Conservation (phyloP, 2,797 vertebrate species). For the Onychomys leucogaster region DNA sequence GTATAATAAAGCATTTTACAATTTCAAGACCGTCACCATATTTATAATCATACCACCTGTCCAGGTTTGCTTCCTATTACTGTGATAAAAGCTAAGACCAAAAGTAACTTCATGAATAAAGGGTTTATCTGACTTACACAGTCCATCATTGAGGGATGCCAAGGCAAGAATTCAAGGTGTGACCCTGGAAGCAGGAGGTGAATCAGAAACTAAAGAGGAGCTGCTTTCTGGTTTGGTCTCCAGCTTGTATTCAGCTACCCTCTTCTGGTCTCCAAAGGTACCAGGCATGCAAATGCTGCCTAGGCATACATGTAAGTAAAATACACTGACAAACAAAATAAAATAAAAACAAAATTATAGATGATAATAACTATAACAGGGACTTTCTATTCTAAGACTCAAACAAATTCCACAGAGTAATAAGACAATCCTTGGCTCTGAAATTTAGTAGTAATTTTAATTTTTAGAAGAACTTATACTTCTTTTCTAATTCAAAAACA, state of each 20-base stretch:
- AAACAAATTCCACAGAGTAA: background rate
- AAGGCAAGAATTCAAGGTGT: background rate
- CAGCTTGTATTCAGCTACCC: background rate
- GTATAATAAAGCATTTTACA: background rate
- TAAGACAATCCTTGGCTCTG: background rate
- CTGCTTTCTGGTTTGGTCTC: background rate
- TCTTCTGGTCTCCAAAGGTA: background rate
- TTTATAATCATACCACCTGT: background rate
- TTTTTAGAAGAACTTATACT: background rate
- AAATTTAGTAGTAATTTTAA: background rate
- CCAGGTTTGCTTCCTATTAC: background rate
- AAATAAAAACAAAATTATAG: background rate
- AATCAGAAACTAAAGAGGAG: background rate
- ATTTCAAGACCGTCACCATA: background rate
- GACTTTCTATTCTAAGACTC: background rate
- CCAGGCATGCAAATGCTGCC: background rate
- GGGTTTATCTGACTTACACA: background rate
- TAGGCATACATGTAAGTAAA: background rate
- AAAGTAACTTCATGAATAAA: background rate
- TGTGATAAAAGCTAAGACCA: background rate
- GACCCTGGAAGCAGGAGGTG: background rate
- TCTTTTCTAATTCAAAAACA: background rate
- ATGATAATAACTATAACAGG: background rate
- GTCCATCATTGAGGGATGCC: background rate
- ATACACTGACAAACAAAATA: background rate